A percentile compares a stretch with the other conserved stretches of the same genome.
phyloP scores from a whole-genome alignment of 2,888 invertebrate species.

The Euphydryas editha region DNA sequence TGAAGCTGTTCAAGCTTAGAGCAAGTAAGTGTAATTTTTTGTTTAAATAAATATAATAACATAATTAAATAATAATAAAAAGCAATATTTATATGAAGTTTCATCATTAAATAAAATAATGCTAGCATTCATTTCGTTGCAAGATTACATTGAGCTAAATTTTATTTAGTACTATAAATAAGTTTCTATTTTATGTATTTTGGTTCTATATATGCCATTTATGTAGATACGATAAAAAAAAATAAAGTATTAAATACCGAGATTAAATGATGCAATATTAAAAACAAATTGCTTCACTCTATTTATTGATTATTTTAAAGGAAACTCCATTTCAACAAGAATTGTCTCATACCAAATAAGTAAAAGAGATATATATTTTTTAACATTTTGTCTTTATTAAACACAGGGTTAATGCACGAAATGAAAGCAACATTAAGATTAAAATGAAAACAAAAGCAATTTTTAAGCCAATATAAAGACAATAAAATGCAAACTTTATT shows the following conservation, averaged over 20 bases:
- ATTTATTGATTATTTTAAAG: constrained; percentile 16
- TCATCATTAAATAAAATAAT: no score
- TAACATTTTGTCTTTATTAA: neutral
- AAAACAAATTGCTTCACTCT: constrained; percentile 61
- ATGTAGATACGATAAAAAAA: neutral
- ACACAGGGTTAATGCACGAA: constrained; percentile 22
- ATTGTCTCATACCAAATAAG: constrained; percentile 20
- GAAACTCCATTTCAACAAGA: constrained; percentile 13
- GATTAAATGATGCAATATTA: constrained; percentile 60
- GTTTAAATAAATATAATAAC: no score
- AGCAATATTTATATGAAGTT: no score
- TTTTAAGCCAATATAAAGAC: neutral
- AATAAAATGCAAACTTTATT: neutral
- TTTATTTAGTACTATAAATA: neutral
- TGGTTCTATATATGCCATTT: neutral
- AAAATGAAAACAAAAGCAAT: neutral
- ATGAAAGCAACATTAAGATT: constrained; percentile 18
- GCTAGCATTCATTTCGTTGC: no score
- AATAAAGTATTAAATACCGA: neutral
- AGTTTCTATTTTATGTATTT: neutral
- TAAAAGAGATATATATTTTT: constrained; percentile 1
- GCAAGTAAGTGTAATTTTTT: no score
- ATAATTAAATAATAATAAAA: no score
- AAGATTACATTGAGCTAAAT: no score
- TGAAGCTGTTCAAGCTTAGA: no score